A percentile compares a stretch with the other conserved stretches of the same genome.
phyloP scores from a whole-genome alignment of 2,888 invertebrate species.

The Drosophila pegasa region DNA sequence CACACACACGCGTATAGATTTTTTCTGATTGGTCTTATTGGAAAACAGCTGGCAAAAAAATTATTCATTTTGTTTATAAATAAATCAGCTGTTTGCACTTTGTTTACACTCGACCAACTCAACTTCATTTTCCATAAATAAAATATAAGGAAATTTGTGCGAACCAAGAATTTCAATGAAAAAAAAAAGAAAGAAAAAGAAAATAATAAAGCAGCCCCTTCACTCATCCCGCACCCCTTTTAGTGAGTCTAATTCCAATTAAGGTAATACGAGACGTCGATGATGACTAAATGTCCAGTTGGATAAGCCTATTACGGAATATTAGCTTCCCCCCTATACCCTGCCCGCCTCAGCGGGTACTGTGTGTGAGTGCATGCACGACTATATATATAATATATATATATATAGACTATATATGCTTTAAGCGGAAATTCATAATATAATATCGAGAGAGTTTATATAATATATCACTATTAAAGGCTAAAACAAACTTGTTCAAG shows the following conservation, averaged over 20 bases:
- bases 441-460: not conserved
- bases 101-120: conserved; percentile 43
- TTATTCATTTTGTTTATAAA: conserved; percentile 64
- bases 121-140: conserved; percentile 9
- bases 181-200: no score
- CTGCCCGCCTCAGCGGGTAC: not conserved
- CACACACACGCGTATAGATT: conserved; percentile 35
- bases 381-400: not conserved
- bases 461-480: no score
- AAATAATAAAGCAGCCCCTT: not conserved
- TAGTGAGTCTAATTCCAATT: conserved; percentile 32
- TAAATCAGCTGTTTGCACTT: conserved; percentile 65
- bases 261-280: conserved; percentile 31
- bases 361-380: not conserved
- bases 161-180: conserved; percentile 20
- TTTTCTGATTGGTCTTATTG: conserved; percentile 55
- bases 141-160: conserved; percentile 10
- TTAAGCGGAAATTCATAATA: not conserved
- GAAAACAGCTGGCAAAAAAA: conserved; percentile 64
- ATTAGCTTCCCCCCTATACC: not conserved
- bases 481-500: not conserved
- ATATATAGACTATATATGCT: not conserved
- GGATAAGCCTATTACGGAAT: conserved; percentile 24
- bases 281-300: conserved; percentile 31
- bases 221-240: not conserved